These are phyloP conservation scores for Chlorospingus flavigularis DNA, from an alignment of 2,797 vertebrate species.

Conservation along the genomic window DNA sequence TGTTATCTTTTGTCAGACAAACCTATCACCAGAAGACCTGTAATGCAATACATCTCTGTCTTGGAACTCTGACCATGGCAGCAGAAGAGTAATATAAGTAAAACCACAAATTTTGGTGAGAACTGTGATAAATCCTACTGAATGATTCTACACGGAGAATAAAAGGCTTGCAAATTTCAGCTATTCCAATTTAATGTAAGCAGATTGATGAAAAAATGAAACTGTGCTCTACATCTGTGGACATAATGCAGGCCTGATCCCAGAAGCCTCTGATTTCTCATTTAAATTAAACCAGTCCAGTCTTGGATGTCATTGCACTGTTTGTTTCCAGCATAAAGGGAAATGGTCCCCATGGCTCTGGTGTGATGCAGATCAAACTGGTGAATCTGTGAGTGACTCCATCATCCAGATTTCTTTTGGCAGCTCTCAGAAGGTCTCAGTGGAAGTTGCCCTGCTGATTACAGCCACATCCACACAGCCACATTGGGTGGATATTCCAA, in stretches of 20 bases:
- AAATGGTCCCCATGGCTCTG: neutral
- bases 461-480: neutral
- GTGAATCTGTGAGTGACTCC: neutral
- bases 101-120: neutral
- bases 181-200: neutral
- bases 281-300: neutral
- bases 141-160: neutral
- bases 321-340: neutral
- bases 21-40: neutral
- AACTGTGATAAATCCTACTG: neutral
- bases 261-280: neutral
- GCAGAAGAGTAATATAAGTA: neutral
- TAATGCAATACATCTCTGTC: neutral
- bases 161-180: neutral
- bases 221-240: neutral
- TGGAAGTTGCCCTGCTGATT: neutral
- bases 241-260: neutral
- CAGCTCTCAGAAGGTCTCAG: neutral
- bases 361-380: neutral
- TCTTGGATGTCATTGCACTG: neutral
- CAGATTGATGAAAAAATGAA: neutral
- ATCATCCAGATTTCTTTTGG: neutral
- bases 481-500: neutral
- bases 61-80: neutral
- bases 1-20: neutral